These are phyloP conservation scores for Keiferia lycopersicella DNA, from an alignment of 2,888 invertebrate species.

Conservation along the genomic window DNA sequence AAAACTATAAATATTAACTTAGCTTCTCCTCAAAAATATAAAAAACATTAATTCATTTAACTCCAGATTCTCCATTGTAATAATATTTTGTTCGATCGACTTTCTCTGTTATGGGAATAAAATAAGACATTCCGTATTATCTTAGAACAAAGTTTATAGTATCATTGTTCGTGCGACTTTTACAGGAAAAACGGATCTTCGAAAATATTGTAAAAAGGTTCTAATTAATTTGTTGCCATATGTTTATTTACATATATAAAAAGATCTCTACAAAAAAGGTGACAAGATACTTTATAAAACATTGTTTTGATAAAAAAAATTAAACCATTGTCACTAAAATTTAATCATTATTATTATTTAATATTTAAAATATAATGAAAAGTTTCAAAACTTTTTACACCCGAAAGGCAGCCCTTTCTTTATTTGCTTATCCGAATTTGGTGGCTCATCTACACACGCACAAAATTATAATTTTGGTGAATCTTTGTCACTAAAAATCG, in stretches of 20 bases:
- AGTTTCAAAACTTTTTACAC: background rate
- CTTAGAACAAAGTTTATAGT: background rate
- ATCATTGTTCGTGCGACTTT: background rate
- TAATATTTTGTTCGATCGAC: background rate
- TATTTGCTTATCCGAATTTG: background rate
- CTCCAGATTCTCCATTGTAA: background rate
- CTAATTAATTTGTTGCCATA: background rate
- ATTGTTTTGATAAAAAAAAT: background rate
- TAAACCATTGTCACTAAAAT: background rate
- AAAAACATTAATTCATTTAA: background rate
- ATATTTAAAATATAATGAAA: background rate
- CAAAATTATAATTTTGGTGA: background rate
- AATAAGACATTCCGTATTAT: conserved; percentile 5
- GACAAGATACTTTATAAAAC: background rate
- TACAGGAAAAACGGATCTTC: background rate
- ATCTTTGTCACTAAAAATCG: no score
- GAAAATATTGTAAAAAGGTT: background rate
- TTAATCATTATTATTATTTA: background rate
- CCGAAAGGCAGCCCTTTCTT: background rate
- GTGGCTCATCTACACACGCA: background rate
- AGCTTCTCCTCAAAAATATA: conserved; percentile 4
- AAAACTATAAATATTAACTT: background rate
- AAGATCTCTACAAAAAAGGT: background rate
- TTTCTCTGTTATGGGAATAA: background rate
- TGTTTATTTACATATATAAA: background rate